Conservation (phyloP, 2,888 invertebrate species). For the Luffia ferchaultella region DNA sequence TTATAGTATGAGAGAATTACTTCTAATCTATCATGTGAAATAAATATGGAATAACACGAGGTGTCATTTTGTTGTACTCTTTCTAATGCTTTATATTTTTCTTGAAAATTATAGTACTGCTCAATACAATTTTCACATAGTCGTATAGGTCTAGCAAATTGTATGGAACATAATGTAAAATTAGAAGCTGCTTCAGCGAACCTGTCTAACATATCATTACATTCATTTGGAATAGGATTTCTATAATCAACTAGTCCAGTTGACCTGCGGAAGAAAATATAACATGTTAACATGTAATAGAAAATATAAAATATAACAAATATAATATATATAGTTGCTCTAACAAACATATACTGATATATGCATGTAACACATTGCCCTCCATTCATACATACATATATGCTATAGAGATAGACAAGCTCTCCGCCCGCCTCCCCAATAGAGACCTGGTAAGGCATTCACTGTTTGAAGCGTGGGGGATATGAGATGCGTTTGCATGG, state of each 20-base stretch:
- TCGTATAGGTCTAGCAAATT: slow-evolving; percentile 67
- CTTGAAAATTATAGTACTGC: slow-evolving; percentile 53
- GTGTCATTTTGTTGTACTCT: slow-evolving; percentile 51
- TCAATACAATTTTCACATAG: slow-evolving; percentile 68
- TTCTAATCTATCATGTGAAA: slow-evolving; percentile 70
- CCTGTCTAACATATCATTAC: slow-evolving; percentile 30
- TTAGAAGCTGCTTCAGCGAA: slow-evolving; percentile 66
- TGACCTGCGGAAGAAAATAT: too few relatives aligned
- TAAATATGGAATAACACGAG: slow-evolving; percentile 64
- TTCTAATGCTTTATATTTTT: slow-evolving; percentile 58
- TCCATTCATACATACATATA: too few relatives aligned
- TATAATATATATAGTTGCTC: too few relatives aligned
- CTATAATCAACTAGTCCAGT: slow-evolving; percentile 17
- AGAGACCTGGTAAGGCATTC: too few relatives aligned
- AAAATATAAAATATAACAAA: too few relatives aligned
- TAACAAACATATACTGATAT: too few relatives aligned
- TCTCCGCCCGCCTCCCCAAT: too few relatives aligned
- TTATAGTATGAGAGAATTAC: slow-evolving; percentile 65
- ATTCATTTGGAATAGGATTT: slow-evolving; percentile 24
- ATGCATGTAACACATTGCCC: too few relatives aligned
- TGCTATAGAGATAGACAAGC: too few relatives aligned
- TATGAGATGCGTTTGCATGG: too few relatives aligned
- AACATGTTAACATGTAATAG: too few relatives aligned
- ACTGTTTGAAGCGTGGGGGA: too few relatives aligned
- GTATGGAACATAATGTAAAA: slow-evolving; percentile 68